Evolutionary conservation across 1,140 invertebrate genomes (phyloP), one percentile per base, ranked within the genome.

Genomic region (Micrasema minimum): DNA sequence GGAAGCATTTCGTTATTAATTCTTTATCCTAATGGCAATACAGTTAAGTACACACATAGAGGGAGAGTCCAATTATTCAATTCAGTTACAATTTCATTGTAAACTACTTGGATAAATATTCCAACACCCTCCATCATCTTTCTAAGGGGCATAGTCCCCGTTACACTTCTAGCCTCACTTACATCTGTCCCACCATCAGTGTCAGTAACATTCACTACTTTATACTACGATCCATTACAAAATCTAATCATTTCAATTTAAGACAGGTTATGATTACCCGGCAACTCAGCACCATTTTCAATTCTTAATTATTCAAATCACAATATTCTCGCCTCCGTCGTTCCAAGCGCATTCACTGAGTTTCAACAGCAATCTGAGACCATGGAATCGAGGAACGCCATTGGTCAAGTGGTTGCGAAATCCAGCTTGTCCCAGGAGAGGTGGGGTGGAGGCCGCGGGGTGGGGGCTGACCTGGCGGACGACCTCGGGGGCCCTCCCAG

Each of bases 361-460:
- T n/a, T n/a, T n/a, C n/a, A n/a, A n/a, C n/a, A n/a, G 50, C 50
- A 31, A 26, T 53, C 50, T 53, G 18, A 11, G 23, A 53, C 23
- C 20, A 2, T 14, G 1, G 10, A 23, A 23, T 53, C 50, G 10
- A 53, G 23, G 12, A n/a, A 53, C 10, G 23, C 18, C 57, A 18
- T 51, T 20, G 65, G 66, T 85, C 83, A 85, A 74, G 83, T 85
- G 78, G 80, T 80, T 71, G 83, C 82, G n/a, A n/a, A n/a, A n/a
- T n/a, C n/a, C n/a, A n/a, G n/a, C 53, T 77, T 78, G 72, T 85
- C 82, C 83, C 82, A 85, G 7, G 82, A 85, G 76, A 82, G 83
- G 74, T 81, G 82, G 68, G 80, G 82, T 53, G 72, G 78, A 9
- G 80, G 77, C 18, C 66, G 57, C 11, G 82, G 79, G 0, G 80